Base-by-base conservation (phyloP, 2,797 vertebrate species). In the Balearica regulorum region DNA sequence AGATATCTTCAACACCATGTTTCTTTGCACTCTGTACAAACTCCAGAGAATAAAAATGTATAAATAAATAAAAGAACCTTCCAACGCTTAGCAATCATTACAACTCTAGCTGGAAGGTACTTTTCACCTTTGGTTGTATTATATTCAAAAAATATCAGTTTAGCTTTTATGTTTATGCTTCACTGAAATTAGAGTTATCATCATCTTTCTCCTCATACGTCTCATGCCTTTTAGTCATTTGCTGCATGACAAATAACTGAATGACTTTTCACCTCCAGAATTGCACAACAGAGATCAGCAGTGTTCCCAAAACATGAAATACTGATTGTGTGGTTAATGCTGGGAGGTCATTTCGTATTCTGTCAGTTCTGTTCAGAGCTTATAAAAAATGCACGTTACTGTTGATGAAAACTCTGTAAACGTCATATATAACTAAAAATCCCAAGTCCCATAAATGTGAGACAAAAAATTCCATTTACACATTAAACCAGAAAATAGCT, bases 151-250 rank as follows among this genome's bases (percentile, higher is more conserved):
- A 29, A 10, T 58, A 57, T 91, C 75, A 89, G 53, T 85, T 96
- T 85, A 86, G 41, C 66, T 94, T 94, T 65, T 83, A 39, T 83
- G 91, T 94, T 95, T 51, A 54, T 70, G 48, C 73, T 94, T 96
- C 90, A 82, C 87, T 97, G 96, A 92, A 96, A 96, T 97, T 92
- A 94, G 70, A 94, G 85, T 87, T 97, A 64, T 89, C 94, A 71
- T 95, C 79, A 66, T 83, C 35, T 80, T 89, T 82, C 48, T 95
- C 70, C 70, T 96, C 82, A 12, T 92, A 85, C 20, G 26, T 89
- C 79, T 92, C 91, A 89, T 44, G 66, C 80, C 86, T 92, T 82
- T 92, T 78, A 96, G 89, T 94, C 11, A 79, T 94, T 94, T 93
- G 48, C 81, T 89, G 46, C 2, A 0, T 96, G 92, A 94, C 93